Conservation (phyloP, 2,888 invertebrate species). For the Petrophora chlorosata region DNA sequence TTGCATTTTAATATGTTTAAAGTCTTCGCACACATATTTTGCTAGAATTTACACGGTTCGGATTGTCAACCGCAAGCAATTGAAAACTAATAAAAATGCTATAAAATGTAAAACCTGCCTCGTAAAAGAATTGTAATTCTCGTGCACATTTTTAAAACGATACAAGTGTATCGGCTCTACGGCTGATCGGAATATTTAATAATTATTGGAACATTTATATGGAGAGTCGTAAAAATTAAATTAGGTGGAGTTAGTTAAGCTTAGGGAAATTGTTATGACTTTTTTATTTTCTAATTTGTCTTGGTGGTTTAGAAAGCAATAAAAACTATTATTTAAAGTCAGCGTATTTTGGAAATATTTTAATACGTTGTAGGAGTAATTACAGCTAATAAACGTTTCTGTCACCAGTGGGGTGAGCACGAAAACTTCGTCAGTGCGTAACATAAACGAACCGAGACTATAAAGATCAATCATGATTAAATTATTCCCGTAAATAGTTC, state of each 20-base stretch:
- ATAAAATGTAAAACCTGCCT: constrained; percentile 61
- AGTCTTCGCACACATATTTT: constrained; percentile 67
- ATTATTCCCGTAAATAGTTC: too few relatives aligned
- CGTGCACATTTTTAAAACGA: constrained; percentile 57
- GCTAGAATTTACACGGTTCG: constrained; percentile 75
- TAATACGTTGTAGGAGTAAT: too few relatives aligned
- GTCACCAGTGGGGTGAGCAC: too few relatives aligned
- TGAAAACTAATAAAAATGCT: constrained; percentile 76
- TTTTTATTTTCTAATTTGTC: constrained; percentile 20
- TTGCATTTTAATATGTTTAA: constrained; percentile 71
- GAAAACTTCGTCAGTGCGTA: too few relatives aligned
- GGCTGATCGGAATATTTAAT: constrained; percentile 45
- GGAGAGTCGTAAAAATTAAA: constrained; percentile 37
- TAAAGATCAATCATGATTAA: background rate
- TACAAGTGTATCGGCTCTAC: constrained; percentile 38
- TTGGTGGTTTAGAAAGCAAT: constrained; percentile 21
- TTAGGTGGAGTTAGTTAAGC: constrained; percentile 25
- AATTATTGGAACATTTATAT: constrained; percentile 44
- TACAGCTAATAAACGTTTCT: too few relatives aligned
- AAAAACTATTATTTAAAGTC: constrained; percentile 25
- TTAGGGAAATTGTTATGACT: constrained; percentile 21
- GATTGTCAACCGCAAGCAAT: constrained; percentile 76
- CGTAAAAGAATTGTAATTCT: constrained; percentile 77
- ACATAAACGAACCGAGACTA: too few relatives aligned
- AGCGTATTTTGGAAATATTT: constrained; percentile 7